phyloP scores from a whole-genome alignment of 2,113 vertebrate species.

The Vulpes vulpes region DNA sequence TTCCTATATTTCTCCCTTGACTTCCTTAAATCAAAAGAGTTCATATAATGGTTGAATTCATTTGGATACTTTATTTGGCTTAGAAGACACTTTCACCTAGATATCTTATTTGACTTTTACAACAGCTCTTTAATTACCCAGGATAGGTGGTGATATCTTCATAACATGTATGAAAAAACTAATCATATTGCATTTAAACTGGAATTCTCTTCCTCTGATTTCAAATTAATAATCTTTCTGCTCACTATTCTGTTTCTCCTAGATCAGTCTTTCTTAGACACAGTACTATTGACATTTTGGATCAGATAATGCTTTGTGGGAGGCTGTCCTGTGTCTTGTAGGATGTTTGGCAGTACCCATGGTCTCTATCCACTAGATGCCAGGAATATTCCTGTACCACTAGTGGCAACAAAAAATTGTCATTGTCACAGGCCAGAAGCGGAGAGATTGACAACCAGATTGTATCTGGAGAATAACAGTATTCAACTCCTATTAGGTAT shows the following conservation, averaged over 20 bases:
- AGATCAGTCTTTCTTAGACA: background rate
- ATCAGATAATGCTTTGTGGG: background rate
- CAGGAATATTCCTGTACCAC: background rate
- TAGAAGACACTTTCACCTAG: background rate
- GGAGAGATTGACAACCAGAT: background rate
- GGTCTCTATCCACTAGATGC: background rate
- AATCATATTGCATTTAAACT: background rate
- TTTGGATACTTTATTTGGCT: background rate
- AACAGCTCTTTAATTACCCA: background rate
- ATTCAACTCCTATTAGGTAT: background rate
- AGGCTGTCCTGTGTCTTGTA: background rate
- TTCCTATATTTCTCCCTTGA: background rate
- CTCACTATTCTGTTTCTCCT: background rate
- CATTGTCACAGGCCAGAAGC: background rate
- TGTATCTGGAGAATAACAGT: background rate
- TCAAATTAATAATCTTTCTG: background rate
- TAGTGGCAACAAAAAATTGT: background rate
- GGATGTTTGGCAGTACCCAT: background rate
- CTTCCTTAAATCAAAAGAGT: constrained; percentile 9
- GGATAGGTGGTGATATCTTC: background rate
- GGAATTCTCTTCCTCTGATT: background rate
- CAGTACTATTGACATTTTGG: background rate
- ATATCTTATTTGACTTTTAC: background rate
- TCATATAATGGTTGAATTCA: background rate
- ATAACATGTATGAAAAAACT: background rate